Base-by-base conservation (phyloP, 1,140 invertebrate genomes). In the Rhynchophorus ferrugineus region DNA sequence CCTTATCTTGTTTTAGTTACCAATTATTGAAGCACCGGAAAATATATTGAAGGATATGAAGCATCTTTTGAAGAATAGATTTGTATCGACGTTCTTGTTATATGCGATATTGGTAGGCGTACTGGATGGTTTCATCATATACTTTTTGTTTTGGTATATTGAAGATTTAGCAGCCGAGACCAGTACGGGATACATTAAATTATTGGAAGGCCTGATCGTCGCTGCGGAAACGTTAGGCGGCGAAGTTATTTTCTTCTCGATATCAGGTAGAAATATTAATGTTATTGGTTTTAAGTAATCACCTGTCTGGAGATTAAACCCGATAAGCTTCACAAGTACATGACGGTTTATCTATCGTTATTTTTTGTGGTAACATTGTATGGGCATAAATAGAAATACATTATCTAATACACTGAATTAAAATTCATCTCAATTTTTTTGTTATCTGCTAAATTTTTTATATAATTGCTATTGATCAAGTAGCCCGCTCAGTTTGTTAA, bases 71-170 rank as follows among this genome's bases (percentile, higher is more conserved):
- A 75, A 71, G 18, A 71, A 81, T 42, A 78, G 78, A 7, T 67
- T 78, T 0, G 80, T 86, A 1, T 55, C 78, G 0, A 75, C 80
- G 19, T 89, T 87, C 64, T 68, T 87, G 19, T 60, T 73, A 0
- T 89, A 85, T 61, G 80, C 85, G 1, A 77, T 80, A 1, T 72
- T 85, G 1, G 82, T 78, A 5, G 85, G 85, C 5, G 80, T 85
- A 9, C 71, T 86, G 24, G 86, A 88, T 61, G 81, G 84, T 46
- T 87, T 87, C 63, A 76, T 87, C 13, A 81, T 87, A 24, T 88
- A 86, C 59, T 88, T 84, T 61, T 74, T 87, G 67, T 85, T 89
- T 61, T 88, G 85, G 86, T 86, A 71, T 73, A 67, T 68, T 24
- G 84, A 89, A 70, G 82, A 88, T 60, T 68, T 89, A 14, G 85